Conservation (phyloP, 2,888 invertebrate genomes). For the Cheilosia impressa region DNA sequence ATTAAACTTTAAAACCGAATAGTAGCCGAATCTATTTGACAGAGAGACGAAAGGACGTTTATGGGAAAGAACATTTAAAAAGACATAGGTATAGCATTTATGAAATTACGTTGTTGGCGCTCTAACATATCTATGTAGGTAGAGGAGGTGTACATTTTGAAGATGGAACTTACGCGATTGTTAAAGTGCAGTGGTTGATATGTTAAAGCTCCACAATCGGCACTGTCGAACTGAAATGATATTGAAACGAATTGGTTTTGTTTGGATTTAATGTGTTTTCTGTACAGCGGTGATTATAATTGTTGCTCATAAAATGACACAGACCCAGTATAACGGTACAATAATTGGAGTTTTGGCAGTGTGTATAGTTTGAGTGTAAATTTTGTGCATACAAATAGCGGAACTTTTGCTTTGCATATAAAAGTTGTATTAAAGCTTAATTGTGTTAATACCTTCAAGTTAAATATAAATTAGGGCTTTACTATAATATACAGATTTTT, state of each 20-base stretch:
- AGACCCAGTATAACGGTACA: not conserved
- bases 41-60: slow-evolving; percentile 1
- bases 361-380: not conserved
- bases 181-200: slow-evolving; percentile 82
- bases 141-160: slow-evolving; percentile 33
- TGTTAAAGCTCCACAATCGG: slow-evolving; percentile 81
- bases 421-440: slow-evolving; percentile 19
- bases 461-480: not conserved
- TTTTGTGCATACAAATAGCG: not conserved
- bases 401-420: not conserved
- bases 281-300: slow-evolving; percentile 26
- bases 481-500: too few relatives aligned
- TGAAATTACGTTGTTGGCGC: slow-evolving; percentile 59
- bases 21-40: not conserved
- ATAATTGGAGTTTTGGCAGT: not conserved
- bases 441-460: not conserved
- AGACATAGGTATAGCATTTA: slow-evolving; percentile 1
- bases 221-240: slow-evolving; percentile 82
- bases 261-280: slow-evolving; percentile 43
- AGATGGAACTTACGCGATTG: slow-evolving; percentile 81
- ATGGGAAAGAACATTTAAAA: slow-evolving; percentile 5
- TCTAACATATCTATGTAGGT: slow-evolving; percentile 69
- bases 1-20: slow-evolving; percentile 42
- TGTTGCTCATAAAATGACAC: slow-evolving; percentile 28
- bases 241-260: slow-evolving; percentile 70